Evolutionary conservation across 2,797 vertebrate species (phyloP).

Genomic region (Hyperoplus lanceolatus): DNA sequence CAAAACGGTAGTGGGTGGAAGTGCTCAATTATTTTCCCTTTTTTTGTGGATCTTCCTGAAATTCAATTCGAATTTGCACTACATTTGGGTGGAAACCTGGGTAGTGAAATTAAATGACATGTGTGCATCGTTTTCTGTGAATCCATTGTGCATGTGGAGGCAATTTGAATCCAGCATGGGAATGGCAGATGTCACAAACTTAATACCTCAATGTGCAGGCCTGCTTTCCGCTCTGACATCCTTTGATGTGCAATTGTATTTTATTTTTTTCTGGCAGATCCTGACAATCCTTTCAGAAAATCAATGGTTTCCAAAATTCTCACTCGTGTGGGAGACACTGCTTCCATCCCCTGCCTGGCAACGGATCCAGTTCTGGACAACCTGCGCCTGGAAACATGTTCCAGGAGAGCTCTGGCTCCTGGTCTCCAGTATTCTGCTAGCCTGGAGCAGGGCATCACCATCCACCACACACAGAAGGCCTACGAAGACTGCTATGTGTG

Average conservation of each 20-base stretch:
- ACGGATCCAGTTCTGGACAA: conserved; percentile 90
- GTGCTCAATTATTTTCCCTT: not conserved
- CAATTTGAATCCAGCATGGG: not conserved
- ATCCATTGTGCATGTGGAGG: not conserved
- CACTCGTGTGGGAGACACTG: conserved; percentile 85
- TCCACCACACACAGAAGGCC: conserved; percentile 85
- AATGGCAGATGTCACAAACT: conserved; percentile 21
- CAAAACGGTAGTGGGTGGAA: not conserved
- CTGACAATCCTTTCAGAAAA: conserved; percentile 90
- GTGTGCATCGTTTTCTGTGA: not conserved
- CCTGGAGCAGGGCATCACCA: conserved; percentile 88
- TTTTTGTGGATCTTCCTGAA: not conserved
- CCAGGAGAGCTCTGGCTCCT: conserved; percentile 78
- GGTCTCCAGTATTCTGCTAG: conserved; percentile 85
- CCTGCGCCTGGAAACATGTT: conserved; percentile 88
- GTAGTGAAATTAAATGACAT: not conserved
- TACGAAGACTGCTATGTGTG: conserved; percentile 92
- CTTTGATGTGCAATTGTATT: conserved; percentile 65
- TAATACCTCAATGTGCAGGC: conserved; percentile 18
- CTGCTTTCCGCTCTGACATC: conserved; percentile 39
- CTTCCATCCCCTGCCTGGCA: conserved; percentile 89
- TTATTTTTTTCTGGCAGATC: conserved; percentile 86
- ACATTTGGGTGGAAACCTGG: not conserved
- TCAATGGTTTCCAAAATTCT: conserved; percentile 81
- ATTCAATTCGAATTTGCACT: not conserved